Percentiles rank a stretch among this genome's conserved stretches.
Evolutionary conservation across 2,113 vertebrate species (phyloP).

Genomic region (Pygoscelis adeliae): DNA sequence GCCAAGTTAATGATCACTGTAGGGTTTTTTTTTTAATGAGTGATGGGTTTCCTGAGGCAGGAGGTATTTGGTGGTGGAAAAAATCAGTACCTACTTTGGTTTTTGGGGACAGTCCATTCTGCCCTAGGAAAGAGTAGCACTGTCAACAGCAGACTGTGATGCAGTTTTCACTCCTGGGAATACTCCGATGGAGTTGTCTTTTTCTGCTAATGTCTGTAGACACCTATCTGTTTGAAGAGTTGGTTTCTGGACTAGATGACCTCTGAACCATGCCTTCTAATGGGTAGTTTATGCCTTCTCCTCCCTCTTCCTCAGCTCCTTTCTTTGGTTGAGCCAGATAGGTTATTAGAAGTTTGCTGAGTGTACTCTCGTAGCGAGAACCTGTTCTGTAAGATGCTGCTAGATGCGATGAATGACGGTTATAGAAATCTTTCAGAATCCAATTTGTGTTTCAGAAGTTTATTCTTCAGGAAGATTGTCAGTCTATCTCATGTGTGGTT

Average conservation of each 20-base stretch:
- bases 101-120: neutral
- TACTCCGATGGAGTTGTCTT: neutral
- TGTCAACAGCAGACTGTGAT: neutral
- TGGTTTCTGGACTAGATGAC: neutral
- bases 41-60: neutral
- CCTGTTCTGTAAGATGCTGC: neutral
- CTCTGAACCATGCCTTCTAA: neutral
- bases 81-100: neutral
- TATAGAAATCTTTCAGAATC: neutral
- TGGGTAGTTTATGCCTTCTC: neutral
- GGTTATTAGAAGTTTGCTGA: neutral
- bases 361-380: neutral
- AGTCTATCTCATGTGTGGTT: neutral
- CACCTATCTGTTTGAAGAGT: neutral
- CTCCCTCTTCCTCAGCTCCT: neutral
- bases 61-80: neutral
- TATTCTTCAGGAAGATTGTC: neutral
- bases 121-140: neutral
- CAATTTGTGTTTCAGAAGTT: neutral
- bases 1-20: neutral
- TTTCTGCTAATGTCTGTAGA: neutral
- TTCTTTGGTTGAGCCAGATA: neutral
- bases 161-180: neutral
- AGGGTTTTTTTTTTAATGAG: neutral
- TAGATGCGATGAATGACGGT: neutral